Percentiles rank a stretch among this genome's conserved stretches.
These are phyloP conservation scores for Subanguina moxae DNA, from an alignment of 1,140 invertebrate genomes.

Conservation along the genomic window DNA sequence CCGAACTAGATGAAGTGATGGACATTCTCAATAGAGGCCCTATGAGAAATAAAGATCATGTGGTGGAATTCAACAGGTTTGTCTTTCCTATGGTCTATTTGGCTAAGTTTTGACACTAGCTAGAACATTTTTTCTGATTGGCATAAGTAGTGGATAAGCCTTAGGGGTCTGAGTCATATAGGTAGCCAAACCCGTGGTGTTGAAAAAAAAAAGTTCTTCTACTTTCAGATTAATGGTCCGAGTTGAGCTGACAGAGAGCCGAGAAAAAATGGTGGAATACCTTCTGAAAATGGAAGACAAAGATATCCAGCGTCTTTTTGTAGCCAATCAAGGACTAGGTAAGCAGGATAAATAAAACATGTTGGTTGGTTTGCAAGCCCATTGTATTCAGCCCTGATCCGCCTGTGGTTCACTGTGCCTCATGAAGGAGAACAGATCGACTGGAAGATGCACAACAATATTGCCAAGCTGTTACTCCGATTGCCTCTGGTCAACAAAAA, in stretches of 20 bases:
- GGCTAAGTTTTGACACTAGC: no score
- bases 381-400: conserved; percentile 20
- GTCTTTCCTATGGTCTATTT: background rate
- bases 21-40: conserved; percentile 24
- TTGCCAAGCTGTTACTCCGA: background rate
- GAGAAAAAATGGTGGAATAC: conserved; percentile 31
- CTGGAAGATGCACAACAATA: conserved; percentile 11
- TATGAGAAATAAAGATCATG: conserved; percentile 30
- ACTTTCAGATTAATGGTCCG: conserved; percentile 33
- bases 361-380: no score
- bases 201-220: background rate
- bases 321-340: conserved; percentile 16
- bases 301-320: conserved; percentile 27
- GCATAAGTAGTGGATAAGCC: no score
- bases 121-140: no score
- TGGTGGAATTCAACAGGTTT: conserved; percentile 32
- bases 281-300: conserved; percentile 20
- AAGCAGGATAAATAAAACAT: background rate
- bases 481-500: background rate
- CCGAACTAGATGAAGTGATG: conserved; percentile 26
- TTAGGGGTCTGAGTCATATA: no score
- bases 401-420: conserved; percentile 32
- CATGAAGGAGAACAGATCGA: background rate
- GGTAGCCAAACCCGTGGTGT: no score
- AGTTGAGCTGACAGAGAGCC: conserved; percentile 25